These are phyloP conservation scores for Heteractis magnifica DNA, from an alignment of 92 coral and sea anemone genomes.

Conservation along the genomic window DNA sequence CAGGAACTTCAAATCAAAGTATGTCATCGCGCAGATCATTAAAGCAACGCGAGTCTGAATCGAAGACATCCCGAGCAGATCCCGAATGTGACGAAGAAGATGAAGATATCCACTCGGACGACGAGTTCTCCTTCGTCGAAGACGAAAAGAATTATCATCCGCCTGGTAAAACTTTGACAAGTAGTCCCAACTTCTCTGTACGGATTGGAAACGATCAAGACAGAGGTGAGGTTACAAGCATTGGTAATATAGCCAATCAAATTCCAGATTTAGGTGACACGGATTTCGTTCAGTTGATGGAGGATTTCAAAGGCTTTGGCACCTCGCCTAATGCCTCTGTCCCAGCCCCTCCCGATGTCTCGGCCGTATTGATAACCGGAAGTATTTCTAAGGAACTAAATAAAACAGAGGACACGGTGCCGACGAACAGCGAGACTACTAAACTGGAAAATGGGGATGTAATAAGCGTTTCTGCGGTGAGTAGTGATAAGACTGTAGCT, in stretches of 20 bases:
- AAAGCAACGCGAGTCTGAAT: neutral
- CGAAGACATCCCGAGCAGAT: constrained; percentile 18
- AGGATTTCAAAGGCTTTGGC: constrained; percentile 83
- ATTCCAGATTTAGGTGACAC: constrained; percentile 36
- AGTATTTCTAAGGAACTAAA: constrained; percentile 21
- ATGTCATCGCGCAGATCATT: too few relatives aligned
- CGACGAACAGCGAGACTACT: neutral
- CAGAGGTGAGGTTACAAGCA: constrained; percentile 19
- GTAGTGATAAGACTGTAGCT: neutral
- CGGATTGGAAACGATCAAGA: constrained; percentile 23
- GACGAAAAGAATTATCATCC: constrained; percentile 53
- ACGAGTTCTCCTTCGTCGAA: constrained; percentile 87
- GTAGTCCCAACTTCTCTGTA: constrained; percentile 29
- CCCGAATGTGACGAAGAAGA: constrained; percentile 61
- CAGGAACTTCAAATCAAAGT: too few relatives aligned
- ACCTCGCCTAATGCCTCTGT: constrained; percentile 30
- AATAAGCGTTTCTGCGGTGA: neutral
- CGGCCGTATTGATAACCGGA: constrained; percentile 23
- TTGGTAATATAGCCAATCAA: constrained; percentile 21
- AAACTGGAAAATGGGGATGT: neutral
- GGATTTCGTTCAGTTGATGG: constrained; percentile 90
- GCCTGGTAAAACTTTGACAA: constrained; percentile 8
- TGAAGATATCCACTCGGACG: constrained; percentile 84
- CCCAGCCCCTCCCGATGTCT: constrained; percentile 57
- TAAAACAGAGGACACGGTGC: constrained; percentile 6